These are phyloP conservation scores for Tautogolabrus adspersus DNA, from an alignment of 2,113 vertebrate species.

Conservation along the genomic window DNA sequence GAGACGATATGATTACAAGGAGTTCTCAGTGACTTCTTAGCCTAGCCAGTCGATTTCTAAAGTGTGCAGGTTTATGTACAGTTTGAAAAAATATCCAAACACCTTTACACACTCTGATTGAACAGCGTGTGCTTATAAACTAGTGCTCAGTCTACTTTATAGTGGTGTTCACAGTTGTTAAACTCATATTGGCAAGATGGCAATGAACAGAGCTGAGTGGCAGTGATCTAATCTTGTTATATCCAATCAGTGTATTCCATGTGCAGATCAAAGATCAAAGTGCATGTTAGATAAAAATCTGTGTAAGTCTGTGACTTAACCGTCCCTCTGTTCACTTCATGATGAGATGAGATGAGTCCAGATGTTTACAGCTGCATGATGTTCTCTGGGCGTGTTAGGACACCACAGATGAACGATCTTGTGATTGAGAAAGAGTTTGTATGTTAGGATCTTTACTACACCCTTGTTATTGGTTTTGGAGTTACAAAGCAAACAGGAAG, in stretches of 20 bases:
- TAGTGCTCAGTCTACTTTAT: neutral
- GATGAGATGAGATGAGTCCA: constrained; percentile 17
- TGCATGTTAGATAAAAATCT: neutral
- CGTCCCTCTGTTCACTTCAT: neutral
- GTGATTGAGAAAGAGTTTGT: constrained; percentile 46
- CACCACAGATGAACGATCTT: constrained; percentile 23
- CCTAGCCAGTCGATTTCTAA: constrained; percentile 23
- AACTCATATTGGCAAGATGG: neutral
- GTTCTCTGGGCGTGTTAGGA: constrained; percentile 32
- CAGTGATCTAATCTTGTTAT: neutral
- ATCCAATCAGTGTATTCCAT: neutral
- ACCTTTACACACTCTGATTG: neutral
- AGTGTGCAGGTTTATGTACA: neutral
- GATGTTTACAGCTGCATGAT: constrained; percentile 41
- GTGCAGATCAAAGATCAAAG: constrained; percentile 3
- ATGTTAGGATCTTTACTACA: constrained; percentile 33
- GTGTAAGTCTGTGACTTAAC: constrained; percentile 3
- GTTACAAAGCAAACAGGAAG: constrained; percentile 48
- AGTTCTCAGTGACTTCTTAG: constrained; percentile 10
- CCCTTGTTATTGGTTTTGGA: constrained; percentile 36
- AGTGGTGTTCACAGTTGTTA: neutral
- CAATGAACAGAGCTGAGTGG: neutral
- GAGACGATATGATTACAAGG: constrained; percentile 42
- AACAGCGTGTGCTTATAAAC: neutral
- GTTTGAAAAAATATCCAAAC: constrained; percentile 10